Evolutionary conservation across 1,140 invertebrate species (phyloP), one percentile per base, ranked within the genome.

Genomic region (Bombus difficillimus): DNA sequence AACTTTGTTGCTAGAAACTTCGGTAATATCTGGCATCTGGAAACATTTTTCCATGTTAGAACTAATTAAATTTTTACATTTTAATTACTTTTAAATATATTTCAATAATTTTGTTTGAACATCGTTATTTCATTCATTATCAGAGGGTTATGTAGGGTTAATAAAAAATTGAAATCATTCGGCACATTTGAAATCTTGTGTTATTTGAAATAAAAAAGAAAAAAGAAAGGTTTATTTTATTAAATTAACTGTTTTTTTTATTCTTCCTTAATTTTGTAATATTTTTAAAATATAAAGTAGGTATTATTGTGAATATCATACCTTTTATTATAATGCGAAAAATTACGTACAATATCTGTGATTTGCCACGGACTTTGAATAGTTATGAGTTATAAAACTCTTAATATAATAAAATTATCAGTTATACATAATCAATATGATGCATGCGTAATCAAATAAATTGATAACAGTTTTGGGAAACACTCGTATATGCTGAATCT

Each of bases 1-100:
- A 88, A 96, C 95, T 93, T 97, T 97, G 82, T 96, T 97, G 62
- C 95, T 96, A n/a, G 97, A 97, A 32, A 97, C 95, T 94, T 97
- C 93, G 73, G 95, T 96, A 79, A 97, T 91, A 28, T 93, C 90
- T 18, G 88, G 34, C 95, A 95, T 95, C 92, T 94, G 80, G 39
- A 91, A 92, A 89, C 13, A 79, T 73, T n/a, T 34, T 64, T 2
- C 9, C 59, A 57, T 39, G 15, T 77, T 64, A 12, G 22, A 66
- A 81, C 2, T 68, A 85, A 62, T 43, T 64, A 5, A 32, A 43
- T 68, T 8, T 5, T 28, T 62, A 64, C 5, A 68, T 12, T 68
- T 74, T n/a, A 41, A 53, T 5, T 28, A 59, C 4, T 34, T 59
- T 15, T 28, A 62, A 13, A 62, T 39, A n/a, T n/a, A 1, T 18